Conservation (phyloP, 1,140 invertebrate genomes). For the Diabrotica undecimpunctata region DNA sequence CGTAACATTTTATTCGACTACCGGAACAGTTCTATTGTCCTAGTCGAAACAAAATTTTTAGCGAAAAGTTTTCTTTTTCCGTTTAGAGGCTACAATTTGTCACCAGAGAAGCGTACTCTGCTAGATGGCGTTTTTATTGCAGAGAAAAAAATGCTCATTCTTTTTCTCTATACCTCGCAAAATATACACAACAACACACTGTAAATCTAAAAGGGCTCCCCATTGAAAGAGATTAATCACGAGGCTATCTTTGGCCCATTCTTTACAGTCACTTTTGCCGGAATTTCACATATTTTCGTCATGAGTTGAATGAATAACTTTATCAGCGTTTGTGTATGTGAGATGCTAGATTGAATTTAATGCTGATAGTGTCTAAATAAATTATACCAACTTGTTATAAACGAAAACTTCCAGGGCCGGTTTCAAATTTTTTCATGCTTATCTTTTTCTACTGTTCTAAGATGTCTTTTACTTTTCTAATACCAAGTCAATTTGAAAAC, state of each 20-base stretch:
- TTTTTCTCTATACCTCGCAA: background rate
- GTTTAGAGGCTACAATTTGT: background rate
- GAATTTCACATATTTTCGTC: background rate
- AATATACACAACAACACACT: constrained; percentile 2
- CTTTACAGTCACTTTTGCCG: background rate
- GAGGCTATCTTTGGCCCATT: background rate
- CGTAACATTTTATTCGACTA: background rate
- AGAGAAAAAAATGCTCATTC: too few relatives aligned
- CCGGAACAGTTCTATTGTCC: background rate
- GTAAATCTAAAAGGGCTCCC: background rate
- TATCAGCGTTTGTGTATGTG: background rate
- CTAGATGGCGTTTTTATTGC: background rate
- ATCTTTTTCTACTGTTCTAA: too few relatives aligned
- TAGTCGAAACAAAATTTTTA: background rate
- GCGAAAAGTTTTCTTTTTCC: background rate
- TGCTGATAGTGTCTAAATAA: too few relatives aligned
- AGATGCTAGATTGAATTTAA: too few relatives aligned
- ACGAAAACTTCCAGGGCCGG: too few relatives aligned
- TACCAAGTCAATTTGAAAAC: too few relatives aligned
- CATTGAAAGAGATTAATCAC: constrained; percentile 3
- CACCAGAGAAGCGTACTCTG: constrained; percentile 1
- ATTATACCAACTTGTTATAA: too few relatives aligned
- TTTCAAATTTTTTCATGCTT: too few relatives aligned
- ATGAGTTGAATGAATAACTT: background rate
- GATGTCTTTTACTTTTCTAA: too few relatives aligned